Base-by-base conservation (phyloP, 2,113 vertebrate species). In the Grammomys dolichurus region DNA sequence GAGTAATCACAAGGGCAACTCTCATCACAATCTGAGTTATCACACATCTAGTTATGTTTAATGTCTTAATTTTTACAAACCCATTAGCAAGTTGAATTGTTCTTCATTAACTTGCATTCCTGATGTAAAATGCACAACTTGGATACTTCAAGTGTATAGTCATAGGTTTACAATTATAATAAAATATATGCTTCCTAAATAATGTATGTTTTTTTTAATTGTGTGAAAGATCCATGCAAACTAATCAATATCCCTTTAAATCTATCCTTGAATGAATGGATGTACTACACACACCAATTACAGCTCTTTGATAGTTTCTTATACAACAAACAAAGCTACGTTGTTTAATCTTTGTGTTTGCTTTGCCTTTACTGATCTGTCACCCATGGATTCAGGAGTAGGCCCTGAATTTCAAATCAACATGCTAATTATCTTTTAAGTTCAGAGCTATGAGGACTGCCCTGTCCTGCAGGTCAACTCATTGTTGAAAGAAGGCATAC, bases 11-110 rank as follows among this genome's bases (percentile, higher is more conserved):
- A 54, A 3, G 11, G 3, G 19, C 78, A 75, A 91, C 33, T 86
- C 75, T 51, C 43, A 87, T 65, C 82, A 72, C 70, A 95, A 96
- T 96, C 90, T 70, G 85, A 69, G 65, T 89, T 51, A 84, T 65
- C 36, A 87, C 87, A 95, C 84, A 87, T 69, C 54, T 91, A 87
- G 87, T 63, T 69, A 2, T 91, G 11, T 91, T 91, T 56, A 87
- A 13, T 36, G 4, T 60, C 26, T 58, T 67, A 5, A 82, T 17
- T 91, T 93, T 91, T 72, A 69, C 16, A 91, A 93, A 94, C 77
- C 20, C 7, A 75, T 89, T 63, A 94, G 1, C n/a, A 95, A 31
- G 5, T 82, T 73, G 88, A 73, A 87, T 46, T 76, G 5, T 54
- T 40, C 40, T 89, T 94, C 60, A 75, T 81, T 28, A 81, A 86